Base-by-base conservation (phyloP, 1,140 invertebrate species). In the Camponotus vicinus region DNA sequence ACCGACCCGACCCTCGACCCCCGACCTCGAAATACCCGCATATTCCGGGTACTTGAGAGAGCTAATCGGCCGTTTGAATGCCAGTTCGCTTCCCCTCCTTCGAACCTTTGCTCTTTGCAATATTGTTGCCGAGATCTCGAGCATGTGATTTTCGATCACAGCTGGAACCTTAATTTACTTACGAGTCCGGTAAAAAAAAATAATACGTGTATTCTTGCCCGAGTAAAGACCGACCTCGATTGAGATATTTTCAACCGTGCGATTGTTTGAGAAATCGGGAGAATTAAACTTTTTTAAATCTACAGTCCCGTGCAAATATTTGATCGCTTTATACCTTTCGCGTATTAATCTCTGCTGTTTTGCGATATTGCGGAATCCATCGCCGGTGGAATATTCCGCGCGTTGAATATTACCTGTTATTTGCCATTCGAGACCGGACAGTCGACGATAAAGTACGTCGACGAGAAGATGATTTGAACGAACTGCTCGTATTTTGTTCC, bases 11-110 rank as follows among this genome's bases (percentile, higher is more conserved):
- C 66, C 64, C 64, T 21, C 78, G 34, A 59, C 55, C 67, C 6
- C 67, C 45, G 32, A 71, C 34, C 15, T 6, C 79, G 55, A 37
- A 40, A 71, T 59, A 82, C n/a, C 27, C 37, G 27, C 67, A 61
- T 27, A 83, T 61, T 45, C 21, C 55, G 15, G 57, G 27, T 61
- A 61, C 79, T 75, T 49, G 79, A 83, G 69, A 75, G 55, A 82
- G 40, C 69, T 61, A 82, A 83, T 83, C 69, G 69, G 42, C 42
- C 37, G 32, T 63, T 75, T 37, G 69, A 83, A 73, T 83, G 67
- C 57, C 55, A 61, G 69, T 57, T 69, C 49, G 4, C 9, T 37
- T 21, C 18, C 13, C 67, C 55, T 40, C 11, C 15, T 15, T 9
- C 32, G 37, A 7, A 7, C 13, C 37, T 42, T 13, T 37, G 8